Base-by-base conservation (phyloP, 2,888 invertebrate genomes). In the Machimus rusticus region DNA sequence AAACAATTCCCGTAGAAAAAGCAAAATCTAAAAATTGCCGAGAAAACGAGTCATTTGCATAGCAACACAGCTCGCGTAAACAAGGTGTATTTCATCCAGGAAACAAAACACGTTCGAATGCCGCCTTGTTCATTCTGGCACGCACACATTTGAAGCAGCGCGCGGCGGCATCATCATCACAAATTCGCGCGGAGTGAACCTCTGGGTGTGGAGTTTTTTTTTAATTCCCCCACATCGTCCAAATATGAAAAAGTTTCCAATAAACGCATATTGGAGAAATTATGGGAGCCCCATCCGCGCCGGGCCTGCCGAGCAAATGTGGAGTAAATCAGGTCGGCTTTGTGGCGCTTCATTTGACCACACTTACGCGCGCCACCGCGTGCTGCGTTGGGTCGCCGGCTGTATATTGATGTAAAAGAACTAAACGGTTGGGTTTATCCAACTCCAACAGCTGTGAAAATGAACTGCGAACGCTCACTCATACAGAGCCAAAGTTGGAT, bases 21-120 rank as follows among this genome's bases (percentile, higher is more conserved):
- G 23, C 23, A 28, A 66, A 66, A 66, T 55, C 5, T 55, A 55
- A n/a, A 66, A 66, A 66, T 66, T 12, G 12, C 23, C 23, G 23
- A 66, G 66, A 66, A 66, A 55, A 66, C 23, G 66, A 66, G 66
- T 55, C 66, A 66, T 66, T 66, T 66, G 66, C 66, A 66, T 66
- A 66, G 66, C 19, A 66, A 66, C 66, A 66, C 66, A 28, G 9
- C 9, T 23, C 66, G 19, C 66, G 66, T 66, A 66, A 66, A 66
- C 66, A 66, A 66, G 66, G 66, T 46, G 31, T 79, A 51, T 46
- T 79, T 79, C 79, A 79, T 46, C 79, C 79, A 79, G 79, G 79
- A 79, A 79, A 79, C 79, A 51, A 79, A 79, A 51, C 79, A 79
- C 79, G 79, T 51, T 51, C 79, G 28, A 51, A 0, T 12, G 28